A percentile compares a stretch with the other conserved stretches of the same genome.
Evolutionary conservation across 2,888 invertebrate species (phyloP).

Genomic region (Drosophila siamana): DNA sequence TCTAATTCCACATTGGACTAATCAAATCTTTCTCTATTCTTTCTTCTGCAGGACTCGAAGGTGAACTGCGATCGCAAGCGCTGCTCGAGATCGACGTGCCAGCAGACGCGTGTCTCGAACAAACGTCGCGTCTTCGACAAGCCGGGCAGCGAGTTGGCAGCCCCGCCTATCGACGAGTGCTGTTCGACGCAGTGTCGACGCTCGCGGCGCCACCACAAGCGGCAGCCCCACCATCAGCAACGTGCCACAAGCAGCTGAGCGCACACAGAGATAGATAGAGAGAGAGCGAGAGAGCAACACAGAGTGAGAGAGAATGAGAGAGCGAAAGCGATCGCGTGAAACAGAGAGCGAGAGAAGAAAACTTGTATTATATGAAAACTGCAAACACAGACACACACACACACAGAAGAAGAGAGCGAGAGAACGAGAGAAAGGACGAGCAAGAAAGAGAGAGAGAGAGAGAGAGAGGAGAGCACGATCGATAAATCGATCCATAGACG

Average conservation of each 20-base stretch:
- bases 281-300: conserved; percentile 9
- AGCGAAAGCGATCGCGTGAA: conserved; percentile 5
- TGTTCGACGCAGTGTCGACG: conserved; percentile 84
- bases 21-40: too few relatives aligned
- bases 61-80: conserved; percentile 92
- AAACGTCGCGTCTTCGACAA: conserved; percentile 87
- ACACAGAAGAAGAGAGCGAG: conserved; percentile 17
- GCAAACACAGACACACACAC: conserved; percentile 8
- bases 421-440: conserved; percentile 19
- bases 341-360: conserved; percentile 4
- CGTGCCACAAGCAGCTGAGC: conserved; percentile 62
- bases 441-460: too few relatives aligned
- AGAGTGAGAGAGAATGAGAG: conserved; percentile 1
- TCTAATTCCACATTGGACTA: too few relatives aligned
- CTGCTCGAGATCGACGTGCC: conserved; percentile 83
- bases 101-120: conserved; percentile 75
- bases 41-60: conserved; percentile 89
- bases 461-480: conserved; percentile 19
- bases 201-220: conserved; percentile 84
- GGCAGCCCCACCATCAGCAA: conserved; percentile 76
- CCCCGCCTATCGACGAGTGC: conserved; percentile 85
- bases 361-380: conserved; percentile 4
- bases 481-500: background rate
- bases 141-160: conserved; percentile 88
- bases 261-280: conserved; percentile 12